These are phyloP conservation scores for Steinernema carpocapsae DNA, from an alignment of 2,888 invertebrate genomes.

Conservation along the genomic window DNA sequence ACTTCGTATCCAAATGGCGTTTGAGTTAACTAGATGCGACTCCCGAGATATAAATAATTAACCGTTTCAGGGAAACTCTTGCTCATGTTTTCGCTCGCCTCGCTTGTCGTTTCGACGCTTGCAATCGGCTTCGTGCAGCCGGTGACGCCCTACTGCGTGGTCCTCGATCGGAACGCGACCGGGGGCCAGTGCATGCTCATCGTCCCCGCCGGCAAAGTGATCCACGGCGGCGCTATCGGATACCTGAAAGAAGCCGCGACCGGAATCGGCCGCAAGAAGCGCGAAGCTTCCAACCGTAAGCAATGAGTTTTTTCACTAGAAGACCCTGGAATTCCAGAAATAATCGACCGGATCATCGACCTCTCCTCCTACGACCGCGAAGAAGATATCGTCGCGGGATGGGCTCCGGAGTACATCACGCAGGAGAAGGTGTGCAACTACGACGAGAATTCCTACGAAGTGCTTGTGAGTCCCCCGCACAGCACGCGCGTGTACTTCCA, in stretches of 20 bases:
- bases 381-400: conserved; percentile 64
- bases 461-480: conserved; percentile 78
- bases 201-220: conserved; percentile 49
- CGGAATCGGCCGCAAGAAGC: conserved; percentile 50
- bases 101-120: conserved; percentile 95
- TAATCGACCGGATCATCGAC: conserved; percentile 66
- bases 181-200: conserved; percentile 55
- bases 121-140: conserved; percentile 94
- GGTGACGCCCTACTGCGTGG: conserved; percentile 76
- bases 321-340: conserved; percentile 48
- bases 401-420: conserved; percentile 67
- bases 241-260: conserved; percentile 57
- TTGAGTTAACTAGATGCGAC: too few species aligned
- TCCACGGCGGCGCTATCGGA: conserved; percentile 64
- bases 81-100: conserved; percentile 85
- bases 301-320: background rate
- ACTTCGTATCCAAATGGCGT: too few species aligned
- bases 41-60: background rate
- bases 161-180: conserved; percentile 48
- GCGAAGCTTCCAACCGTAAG: conserved; percentile 47
- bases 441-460: conserved; percentile 60
- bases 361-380: conserved; percentile 62
- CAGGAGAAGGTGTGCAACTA: conserved; percentile 66
- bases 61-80: conserved; percentile 74
- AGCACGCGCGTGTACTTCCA: conserved; percentile 88